Evolutionary conservation across 2,888 invertebrate species (phyloP).

Genomic region (Sesia apiformis): DNA sequence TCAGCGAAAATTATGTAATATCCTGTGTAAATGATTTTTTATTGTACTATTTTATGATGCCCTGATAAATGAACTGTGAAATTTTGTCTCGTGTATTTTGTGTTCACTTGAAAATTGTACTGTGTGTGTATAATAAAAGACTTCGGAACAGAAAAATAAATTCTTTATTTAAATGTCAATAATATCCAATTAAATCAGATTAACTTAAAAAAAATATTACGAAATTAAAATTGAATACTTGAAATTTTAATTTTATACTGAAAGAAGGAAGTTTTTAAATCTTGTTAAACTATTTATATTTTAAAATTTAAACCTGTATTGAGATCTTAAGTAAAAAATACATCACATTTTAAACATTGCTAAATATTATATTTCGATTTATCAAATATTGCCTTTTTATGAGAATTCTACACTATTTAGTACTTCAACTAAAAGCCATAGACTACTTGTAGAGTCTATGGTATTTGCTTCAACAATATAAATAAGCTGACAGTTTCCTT

Average conservation of each 20-base stretch:
- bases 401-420: too few relatives aligned
- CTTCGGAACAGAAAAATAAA: conserved; percentile 64
- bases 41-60: too few relatives aligned
- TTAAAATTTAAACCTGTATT: conserved; percentile 30
- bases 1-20: too few relatives aligned
- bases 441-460: too few relatives aligned
- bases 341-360: conserved; percentile 37
- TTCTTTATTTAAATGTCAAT: conserved; percentile 66
- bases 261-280: conserved; percentile 18
- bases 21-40: too few relatives aligned
- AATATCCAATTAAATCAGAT: conserved; percentile 42
- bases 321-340: conserved; percentile 56
- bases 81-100: too few relatives aligned
- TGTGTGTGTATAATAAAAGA: too few relatives aligned
- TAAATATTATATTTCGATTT: not conserved
- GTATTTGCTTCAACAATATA: too few relatives aligned
- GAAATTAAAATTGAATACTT: not conserved
- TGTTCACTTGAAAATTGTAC: too few relatives aligned
- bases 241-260: conserved; percentile 13
- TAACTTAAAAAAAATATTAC: not conserved
- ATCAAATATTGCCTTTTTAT: not conserved
- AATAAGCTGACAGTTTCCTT: too few relatives aligned
- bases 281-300: conserved; percentile 27
- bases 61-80: too few relatives aligned
- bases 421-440: too few relatives aligned